Percentiles rank a stretch among this genome's conserved stretches.
phyloP scores from a whole-genome alignment of 1,140 invertebrate species.

The Propsilocerus akamusi region DNA sequence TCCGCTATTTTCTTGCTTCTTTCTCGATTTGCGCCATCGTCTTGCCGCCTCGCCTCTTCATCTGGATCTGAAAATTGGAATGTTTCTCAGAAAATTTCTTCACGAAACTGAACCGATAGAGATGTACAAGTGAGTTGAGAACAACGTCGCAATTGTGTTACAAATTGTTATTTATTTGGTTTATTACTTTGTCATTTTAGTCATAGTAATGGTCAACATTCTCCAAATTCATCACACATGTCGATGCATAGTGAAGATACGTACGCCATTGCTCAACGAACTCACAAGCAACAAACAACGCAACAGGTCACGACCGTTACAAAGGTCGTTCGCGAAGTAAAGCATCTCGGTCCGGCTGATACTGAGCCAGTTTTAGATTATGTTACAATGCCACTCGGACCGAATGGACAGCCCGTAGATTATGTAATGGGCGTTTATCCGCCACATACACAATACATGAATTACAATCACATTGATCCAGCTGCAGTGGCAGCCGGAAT shows the following conservation, averaged over 20 bases:
- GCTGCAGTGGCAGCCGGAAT: conserved; percentile 11
- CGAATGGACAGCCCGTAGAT: conserved; percentile 31
- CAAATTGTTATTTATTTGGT: too few species aligned
- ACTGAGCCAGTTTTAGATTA: conserved; percentile 27
- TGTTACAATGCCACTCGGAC: conserved; percentile 24
- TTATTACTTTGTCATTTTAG: too few species aligned
- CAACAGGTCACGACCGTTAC: conserved; percentile 34
- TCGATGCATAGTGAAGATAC: conserved; percentile 27
- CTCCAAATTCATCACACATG: conserved; percentile 27
- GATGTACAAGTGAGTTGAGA: too few species aligned
- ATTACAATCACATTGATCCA: conserved; percentile 22
- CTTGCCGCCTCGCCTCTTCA: too few species aligned
- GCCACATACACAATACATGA: conserved; percentile 17
- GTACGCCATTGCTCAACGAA: conserved; percentile 17
- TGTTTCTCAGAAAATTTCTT: too few species aligned
- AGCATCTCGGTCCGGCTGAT: conserved; percentile 4
- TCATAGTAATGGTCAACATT: conserved; percentile 29
- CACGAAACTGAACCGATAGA: too few species aligned
- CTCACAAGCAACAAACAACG: conserved; percentile 27
- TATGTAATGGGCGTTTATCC: conserved; percentile 23
- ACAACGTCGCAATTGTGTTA: too few species aligned
- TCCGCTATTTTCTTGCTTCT: too few species aligned
- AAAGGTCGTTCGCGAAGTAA: conserved; percentile 30
- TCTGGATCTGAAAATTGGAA: too few species aligned
- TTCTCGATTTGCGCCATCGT: too few species aligned